A percentile compares a stretch with the other conserved stretches of the same genome.
Conservation (phyloP, 2,797 vertebrate species). For the Protonibea diacanthus region DNA sequence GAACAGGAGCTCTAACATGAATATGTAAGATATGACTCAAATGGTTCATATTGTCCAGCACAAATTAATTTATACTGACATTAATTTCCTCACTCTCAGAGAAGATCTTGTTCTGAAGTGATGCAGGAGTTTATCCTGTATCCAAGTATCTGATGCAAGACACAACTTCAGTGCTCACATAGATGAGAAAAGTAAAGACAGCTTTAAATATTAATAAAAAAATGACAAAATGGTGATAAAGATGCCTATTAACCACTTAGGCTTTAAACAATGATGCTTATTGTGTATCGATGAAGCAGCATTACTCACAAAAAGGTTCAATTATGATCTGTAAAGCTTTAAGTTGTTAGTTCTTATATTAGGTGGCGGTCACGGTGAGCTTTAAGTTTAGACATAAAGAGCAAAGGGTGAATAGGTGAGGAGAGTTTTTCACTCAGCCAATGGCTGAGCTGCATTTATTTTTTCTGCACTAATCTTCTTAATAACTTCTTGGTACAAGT, state of each 20-base stretch:
- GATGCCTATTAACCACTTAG: not conserved
- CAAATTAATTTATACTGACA: not conserved
- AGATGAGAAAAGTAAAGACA: not conserved
- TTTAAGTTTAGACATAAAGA: not conserved
- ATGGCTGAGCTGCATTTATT: constrained; percentile 28
- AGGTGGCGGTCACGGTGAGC: not conserved
- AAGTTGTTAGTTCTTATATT: constrained; percentile 9
- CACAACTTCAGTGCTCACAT: not conserved
- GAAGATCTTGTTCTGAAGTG: not conserved
- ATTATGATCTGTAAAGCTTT: not conserved
- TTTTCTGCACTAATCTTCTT: constrained; percentile 58
- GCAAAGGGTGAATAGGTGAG: constrained; percentile 28
- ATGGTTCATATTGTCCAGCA: not conserved
- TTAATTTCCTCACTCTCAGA: not conserved
- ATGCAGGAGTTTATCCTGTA: not conserved
- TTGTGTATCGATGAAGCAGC: not conserved
- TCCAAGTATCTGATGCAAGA: not conserved
- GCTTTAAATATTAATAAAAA: not conserved
- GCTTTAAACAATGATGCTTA: not conserved
- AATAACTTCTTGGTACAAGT: constrained; percentile 56
- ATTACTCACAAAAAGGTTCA: not conserved
- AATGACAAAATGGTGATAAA: not conserved
- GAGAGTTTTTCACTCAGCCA: constrained; percentile 23
- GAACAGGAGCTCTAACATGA: not conserved
- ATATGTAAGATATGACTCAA: not conserved